Evolutionary conservation across 1,140 invertebrate species (phyloP).

Genomic region (Dinothrombium tinctorium): DNA sequence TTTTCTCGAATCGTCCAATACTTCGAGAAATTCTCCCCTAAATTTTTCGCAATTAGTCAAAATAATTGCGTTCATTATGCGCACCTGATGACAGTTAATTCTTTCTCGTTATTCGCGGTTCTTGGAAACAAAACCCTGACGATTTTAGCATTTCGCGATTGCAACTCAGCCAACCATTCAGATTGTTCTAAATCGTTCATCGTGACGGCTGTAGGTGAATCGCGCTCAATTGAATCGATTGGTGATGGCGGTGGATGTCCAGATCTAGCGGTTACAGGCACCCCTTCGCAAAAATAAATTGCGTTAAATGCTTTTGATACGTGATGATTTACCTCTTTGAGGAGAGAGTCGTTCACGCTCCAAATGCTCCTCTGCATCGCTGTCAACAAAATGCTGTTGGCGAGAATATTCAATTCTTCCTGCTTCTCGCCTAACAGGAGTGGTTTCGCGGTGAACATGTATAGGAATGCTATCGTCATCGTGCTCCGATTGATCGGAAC

Average conservation of each 20-base stretch:
- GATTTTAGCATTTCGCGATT: conserved; percentile 38
- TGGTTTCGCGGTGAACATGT: background rate
- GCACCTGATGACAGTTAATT: conserved; percentile 62
- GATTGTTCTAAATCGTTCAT: conserved; percentile 14
- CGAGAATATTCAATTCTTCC: background rate
- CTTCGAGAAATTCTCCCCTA: conserved; percentile 26
- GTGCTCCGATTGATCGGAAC: conserved; percentile 4
- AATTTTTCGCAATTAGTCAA: background rate
- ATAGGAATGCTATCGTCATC: background rate
- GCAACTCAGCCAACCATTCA: conserved; percentile 19
- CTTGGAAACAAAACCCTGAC: conserved; percentile 82
- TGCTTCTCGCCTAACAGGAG: background rate
- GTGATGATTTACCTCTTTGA: too few relatives aligned
- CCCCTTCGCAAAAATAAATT: too few relatives aligned
- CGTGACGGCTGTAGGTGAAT: conserved; percentile 16
- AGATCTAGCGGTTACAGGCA: too few relatives aligned
- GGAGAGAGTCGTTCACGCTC: background rate
- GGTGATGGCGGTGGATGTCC: conserved; percentile 6
- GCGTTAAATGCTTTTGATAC: too few relatives aligned
- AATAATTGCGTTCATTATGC: background rate
- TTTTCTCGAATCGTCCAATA: conserved; percentile 78
- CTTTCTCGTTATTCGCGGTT: conserved; percentile 93
- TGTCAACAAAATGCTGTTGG: background rate
- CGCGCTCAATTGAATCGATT: conserved; percentile 40
- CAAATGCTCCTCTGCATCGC: background rate